Evolutionary conservation across 1,140 invertebrate species (phyloP), one percentile per base, ranked within the genome.

Genomic region (Sitobion miscanthi): DNA sequence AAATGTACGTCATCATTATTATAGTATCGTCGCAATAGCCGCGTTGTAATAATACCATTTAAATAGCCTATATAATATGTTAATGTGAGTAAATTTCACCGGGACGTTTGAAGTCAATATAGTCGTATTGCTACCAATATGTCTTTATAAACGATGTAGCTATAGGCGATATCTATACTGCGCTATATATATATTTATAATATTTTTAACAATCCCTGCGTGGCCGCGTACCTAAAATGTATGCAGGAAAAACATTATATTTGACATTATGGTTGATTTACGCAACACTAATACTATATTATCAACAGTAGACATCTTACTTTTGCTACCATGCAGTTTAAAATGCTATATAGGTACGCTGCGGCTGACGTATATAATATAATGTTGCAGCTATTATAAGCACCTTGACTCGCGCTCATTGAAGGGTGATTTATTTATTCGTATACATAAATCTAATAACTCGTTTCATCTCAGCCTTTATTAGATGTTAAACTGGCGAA

Each of bases 361-460:
- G 11, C 62, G 17, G 30, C n/a, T 77, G 30, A 77, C n/a, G 62
- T 77, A n/a, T 77, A n/a, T 30, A 30, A 77, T 77, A 77, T 77
- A 77, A 77, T n/a, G 62, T 77, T 77, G 62, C 5, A n/a, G 62
- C 62, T 77, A 35, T n/a, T 77, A n/a, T n/a, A 77, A 77, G 14
- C 62, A n/a, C 62, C 83, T 86, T 45, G 83, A 45, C 83, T 38
- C 42, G 83, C 42, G 21, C 42, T 86, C 42, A 8, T 47, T 86
- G 83, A 86, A 86, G 83, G 83, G 83, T 86, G 83, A 86, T 86
- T 86, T 86, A 86, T 86, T 45, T 86, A 42, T 86, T 45, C 42
- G 42, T 45, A 45, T 30, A 30, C 42, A 45, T 45, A 86, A 25
- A 30, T 45, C 38, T 86, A 86, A 86, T 86, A 86, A 86, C 83